phyloP scores from a whole-genome alignment of 2,797 vertebrate species.

The Bradypus variegatus region DNA sequence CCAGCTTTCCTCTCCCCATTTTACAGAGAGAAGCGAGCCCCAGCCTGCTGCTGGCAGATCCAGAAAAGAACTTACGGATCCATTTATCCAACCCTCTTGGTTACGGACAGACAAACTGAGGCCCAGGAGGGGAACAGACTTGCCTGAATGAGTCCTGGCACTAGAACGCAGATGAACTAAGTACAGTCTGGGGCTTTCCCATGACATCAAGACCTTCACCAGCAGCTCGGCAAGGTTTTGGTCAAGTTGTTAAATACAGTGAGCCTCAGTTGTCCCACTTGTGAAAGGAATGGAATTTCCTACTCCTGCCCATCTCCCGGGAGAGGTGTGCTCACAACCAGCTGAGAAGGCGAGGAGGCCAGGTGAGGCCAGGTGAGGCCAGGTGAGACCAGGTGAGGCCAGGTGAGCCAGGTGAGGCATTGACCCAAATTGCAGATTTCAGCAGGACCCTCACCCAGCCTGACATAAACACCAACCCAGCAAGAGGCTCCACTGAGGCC shows the following conservation, averaged over 20 bases:
- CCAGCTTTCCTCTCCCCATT: slow-evolving; percentile 46
- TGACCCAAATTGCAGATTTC: neutral
- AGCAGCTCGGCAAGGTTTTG: neutral
- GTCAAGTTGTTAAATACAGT: neutral
- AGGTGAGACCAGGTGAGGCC: neutral
- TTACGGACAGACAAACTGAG: slow-evolving; percentile 16
- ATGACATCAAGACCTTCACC: neutral
- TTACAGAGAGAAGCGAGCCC: slow-evolving; percentile 54
- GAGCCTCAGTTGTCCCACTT: neutral
- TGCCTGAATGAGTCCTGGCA: slow-evolving; percentile 26
- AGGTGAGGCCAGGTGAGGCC: neutral
- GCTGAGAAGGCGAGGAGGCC: neutral
- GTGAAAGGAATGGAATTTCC: neutral
- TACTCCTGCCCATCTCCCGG: neutral
- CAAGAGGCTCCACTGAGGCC: neutral
- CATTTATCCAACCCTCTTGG: neutral
- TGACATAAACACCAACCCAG: neutral
- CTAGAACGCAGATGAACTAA: neutral
- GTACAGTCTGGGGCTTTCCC: slow-evolving; percentile 34
- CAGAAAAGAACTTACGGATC: neutral
- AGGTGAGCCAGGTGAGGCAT: neutral
- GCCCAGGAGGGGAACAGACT: neutral
- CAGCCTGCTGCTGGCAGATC: neutral
- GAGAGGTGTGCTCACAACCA: accelerated
- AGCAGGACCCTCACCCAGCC: neutral